Evolutionary conservation across 2,888 invertebrate species (phyloP), one percentile per base, ranked within the genome.

Genomic region (Latheticus oryzae): DNA sequence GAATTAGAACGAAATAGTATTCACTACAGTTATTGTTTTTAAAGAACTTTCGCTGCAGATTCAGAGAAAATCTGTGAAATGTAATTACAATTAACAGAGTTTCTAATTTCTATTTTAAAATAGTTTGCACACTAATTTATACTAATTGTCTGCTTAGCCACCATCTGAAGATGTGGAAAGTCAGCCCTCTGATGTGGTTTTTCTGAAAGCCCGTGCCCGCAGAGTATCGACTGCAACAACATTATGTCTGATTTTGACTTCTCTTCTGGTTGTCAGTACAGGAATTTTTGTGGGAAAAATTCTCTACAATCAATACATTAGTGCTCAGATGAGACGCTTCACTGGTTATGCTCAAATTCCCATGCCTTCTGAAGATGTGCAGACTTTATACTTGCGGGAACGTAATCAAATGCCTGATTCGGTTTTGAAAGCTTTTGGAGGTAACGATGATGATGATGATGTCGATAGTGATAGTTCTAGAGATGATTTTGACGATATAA

Each of bases 271-370:
- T 12, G 83, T 91, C 71, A 83, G 90, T 58, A 83, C 89, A 71
- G 90, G 90, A 5, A 81, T 88, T 23, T 77, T 85, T 45, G 86
- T 88, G 3, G 93, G 91, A 2, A 82, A 91, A 50, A 86, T 89
- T 72, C 80, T 94, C 45, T 93, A 92, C 78, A 85, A 86, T 45
- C 86, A 90, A 67, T 89, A 89, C 74, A 82, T 86, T 7, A 82
- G 83, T 51, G 81, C 81, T 33, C 85, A 85, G 73, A 76, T 82
- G 71, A 84, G 85, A 50, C 83, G 83, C 69, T 87, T 86, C 77
- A 83, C 84, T 57, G 88, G 88, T 17, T 87, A 85, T 83, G 89
- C 89, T 75, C 84, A 84, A 54, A 85, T 90, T 52, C 88, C 88
- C 0, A 56, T 69, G 69, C 47, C 55, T 9, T 47, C 37, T 32